Evolutionary conservation across 2,797 vertebrate genomes (phyloP), one percentile per base, ranked within the genome.

Genomic region (Vespertilio murinus): DNA sequence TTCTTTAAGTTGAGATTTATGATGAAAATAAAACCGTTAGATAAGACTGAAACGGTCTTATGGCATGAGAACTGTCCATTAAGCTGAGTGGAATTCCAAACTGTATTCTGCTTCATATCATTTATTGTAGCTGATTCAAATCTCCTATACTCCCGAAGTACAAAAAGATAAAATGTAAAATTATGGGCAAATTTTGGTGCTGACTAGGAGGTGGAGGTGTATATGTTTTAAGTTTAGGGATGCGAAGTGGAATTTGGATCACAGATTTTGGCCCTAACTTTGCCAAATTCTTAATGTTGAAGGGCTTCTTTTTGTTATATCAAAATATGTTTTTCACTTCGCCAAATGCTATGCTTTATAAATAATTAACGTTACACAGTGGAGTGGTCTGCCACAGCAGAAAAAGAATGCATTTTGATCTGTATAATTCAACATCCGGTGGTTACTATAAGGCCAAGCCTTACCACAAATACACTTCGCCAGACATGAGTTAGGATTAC

Each of bases 401-500:
- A 77, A 92, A 87, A 93, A 2, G 45, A 80, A 84, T 83, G 25
- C 35, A 75, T 96, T 97, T 97, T 96, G 65, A 89, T 97, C 93
- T 91, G 23, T 84, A 14, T 88, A 91, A 93, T 75, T 75, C 74
- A 82, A 95, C 95, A 92, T 96, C 89, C 91, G 95, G 54, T 85
- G 95, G 71, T 89, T 83, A 90, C 82, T 91, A 81, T 71, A 88
- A 61, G 78, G 78, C 74, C 90, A 93, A 92, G 49, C 61, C 77
- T 81, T 81, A 91, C 33, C 38, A 93, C 82, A 93, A 85, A 89
- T 16, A 77, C 10, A 70, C 64, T 96, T 78, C 91, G 28, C 96
- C 93, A 96, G 90, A 97, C 95, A 92, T 93, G 86, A 78, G 49
- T 95, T 65, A 87, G 4, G 59, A 28, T 80, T 92, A 38, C 45